Percentiles rank a stretch among this genome's conserved stretches.
These are phyloP conservation scores for Nesoenas mayeri DNA, from an alignment of 2,113 vertebrate species.

Conservation along the genomic window DNA sequence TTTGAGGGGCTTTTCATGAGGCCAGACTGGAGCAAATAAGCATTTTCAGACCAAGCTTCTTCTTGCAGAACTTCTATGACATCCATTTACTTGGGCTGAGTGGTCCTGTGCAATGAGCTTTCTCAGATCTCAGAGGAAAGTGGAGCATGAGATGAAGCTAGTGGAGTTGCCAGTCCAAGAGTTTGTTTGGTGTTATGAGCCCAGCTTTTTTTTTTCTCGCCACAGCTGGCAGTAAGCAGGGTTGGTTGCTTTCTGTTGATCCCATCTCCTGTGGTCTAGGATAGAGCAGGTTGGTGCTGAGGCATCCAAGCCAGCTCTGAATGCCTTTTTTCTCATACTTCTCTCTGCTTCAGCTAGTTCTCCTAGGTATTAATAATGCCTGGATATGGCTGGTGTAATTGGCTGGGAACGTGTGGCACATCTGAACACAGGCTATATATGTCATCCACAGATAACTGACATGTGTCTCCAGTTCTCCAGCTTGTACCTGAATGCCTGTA, in stretches of 20 bases:
- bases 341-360: background rate
- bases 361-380: background rate
- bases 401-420: background rate
- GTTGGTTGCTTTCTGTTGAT: background rate
- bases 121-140: fast-evolving
- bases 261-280: background rate
- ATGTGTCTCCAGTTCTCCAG: background rate
- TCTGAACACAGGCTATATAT: background rate
- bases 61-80: background rate
- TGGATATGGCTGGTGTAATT: background rate
- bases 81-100: background rate
- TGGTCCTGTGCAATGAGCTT: background rate
- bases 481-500: background rate
- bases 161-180: background rate
- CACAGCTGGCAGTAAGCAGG: background rate
- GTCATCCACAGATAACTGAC: background rate
- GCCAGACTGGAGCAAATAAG: background rate
- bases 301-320: fast-evolving
- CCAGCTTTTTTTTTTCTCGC: background rate
- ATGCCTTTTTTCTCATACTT: fast-evolving
- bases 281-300: background rate
- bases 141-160: background rate
- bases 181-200: background rate
- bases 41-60: background rate
- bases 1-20: background rate